A percentile compares a stretch with the other conserved stretches of the same genome.
phyloP scores from a whole-genome alignment of 1,140 invertebrate genomes.

The Dendrolimus punctatus region DNA sequence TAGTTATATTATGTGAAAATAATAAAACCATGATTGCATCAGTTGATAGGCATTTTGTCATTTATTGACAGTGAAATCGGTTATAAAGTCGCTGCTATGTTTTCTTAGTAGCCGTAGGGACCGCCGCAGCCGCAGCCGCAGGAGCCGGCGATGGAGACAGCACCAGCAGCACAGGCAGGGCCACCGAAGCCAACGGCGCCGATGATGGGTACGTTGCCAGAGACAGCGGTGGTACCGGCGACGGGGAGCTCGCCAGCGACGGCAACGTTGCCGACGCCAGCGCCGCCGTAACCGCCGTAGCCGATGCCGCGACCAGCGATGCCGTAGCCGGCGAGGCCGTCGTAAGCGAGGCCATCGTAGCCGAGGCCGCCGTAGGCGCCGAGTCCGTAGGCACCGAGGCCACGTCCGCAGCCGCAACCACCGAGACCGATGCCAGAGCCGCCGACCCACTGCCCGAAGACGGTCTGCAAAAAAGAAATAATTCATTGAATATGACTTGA shows the following conservation, averaged over 20 bases:
- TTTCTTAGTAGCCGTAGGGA: not conserved
- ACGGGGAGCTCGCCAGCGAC: conserved; percentile 39
- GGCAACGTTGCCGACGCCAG: conserved; percentile 29
- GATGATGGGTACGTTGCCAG: conserved; percentile 9
- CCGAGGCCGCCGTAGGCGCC: too few relatives aligned
- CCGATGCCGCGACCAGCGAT: not conserved
- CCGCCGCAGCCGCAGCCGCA: conserved; percentile 5
- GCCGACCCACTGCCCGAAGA: not conserved
- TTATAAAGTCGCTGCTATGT: too few relatives aligned
- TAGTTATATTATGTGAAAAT: too few relatives aligned
- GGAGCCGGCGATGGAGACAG: conserved; percentile 7
- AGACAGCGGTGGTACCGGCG: conserved; percentile 8
- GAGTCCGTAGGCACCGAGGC: not conserved
- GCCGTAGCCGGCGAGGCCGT: not conserved
- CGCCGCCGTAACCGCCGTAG: conserved; percentile 24
- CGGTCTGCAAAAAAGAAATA: not conserved
- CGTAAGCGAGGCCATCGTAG: not conserved
- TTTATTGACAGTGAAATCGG: too few relatives aligned
- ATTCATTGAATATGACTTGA: not conserved
- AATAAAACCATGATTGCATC: too few relatives aligned
- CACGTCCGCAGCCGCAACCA: not conserved
- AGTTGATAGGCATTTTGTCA: too few relatives aligned
- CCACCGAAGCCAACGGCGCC: conserved; percentile 5
- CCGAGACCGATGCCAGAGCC: not conserved
- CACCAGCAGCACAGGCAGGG: conserved; percentile 3